Conservation (phyloP, 2,797 vertebrate species). For the Calcarius lapponicus region DNA sequence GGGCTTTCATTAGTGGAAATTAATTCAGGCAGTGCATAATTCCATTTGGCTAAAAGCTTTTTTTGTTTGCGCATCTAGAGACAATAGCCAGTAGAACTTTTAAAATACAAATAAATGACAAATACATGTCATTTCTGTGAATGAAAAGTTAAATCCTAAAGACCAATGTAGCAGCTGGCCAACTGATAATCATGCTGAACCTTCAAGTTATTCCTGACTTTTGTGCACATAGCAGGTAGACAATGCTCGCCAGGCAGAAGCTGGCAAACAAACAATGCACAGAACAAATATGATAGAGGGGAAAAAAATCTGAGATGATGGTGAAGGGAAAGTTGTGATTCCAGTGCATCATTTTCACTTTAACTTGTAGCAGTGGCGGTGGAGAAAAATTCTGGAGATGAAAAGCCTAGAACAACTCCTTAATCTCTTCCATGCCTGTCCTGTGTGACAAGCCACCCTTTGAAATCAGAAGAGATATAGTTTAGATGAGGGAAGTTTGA, state of each 20-base stretch:
- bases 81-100: neutral
- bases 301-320: neutral
- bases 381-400: conserved; percentile 6
- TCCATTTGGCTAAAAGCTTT: conserved; percentile 2
- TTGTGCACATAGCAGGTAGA: conserved; percentile 21
- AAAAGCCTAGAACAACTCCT: conserved; percentile 18
- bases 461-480: conserved; percentile 3
- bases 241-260: neutral
- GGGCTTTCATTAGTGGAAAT: neutral
- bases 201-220: conserved; percentile 25
- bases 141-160: conserved; percentile 40
- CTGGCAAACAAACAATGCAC: neutral
- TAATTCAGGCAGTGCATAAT: neutral
- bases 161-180: conserved; percentile 13
- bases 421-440: neutral
- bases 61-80: neutral
- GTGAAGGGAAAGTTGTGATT: conserved; percentile 1
- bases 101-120: neutral
- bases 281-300: neutral
- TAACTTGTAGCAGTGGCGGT: neutral
- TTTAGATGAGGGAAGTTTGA: conserved; percentile 3
- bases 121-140: neutral
- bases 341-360: neutral
- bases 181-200: neutral
- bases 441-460: conserved; percentile 23